A percentile compares a stretch with the other conserved stretches of the same genome.
Conservation (phyloP, 2,113 vertebrate species). For the Actinemys pallida region DNA sequence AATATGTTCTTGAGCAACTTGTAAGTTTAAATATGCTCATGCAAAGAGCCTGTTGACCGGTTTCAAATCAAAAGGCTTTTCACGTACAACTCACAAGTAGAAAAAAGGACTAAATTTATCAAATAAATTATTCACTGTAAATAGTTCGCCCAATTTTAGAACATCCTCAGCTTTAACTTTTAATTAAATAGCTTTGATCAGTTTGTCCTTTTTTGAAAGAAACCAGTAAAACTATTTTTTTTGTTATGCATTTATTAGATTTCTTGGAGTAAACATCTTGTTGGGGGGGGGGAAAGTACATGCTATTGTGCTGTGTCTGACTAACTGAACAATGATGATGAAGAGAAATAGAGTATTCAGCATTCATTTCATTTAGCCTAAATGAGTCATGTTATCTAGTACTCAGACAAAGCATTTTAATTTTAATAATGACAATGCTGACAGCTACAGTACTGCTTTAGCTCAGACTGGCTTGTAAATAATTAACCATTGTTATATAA, state of each 20-base stretch:
- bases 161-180: neutral
- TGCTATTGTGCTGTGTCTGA: slow-evolving; percentile 45
- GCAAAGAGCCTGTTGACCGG: neutral
- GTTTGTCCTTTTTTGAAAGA: neutral
- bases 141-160: neutral
- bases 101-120: neutral
- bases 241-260: neutral
- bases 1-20: neutral
- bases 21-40: neutral
- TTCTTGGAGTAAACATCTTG: slow-evolving; percentile 27
- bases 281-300: neutral
- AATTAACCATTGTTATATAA: slow-evolving; percentile 66
- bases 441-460: slow-evolving; percentile 53
- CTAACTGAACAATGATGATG: neutral
- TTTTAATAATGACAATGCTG: slow-evolving; percentile 53
- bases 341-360: slow-evolving; percentile 49
- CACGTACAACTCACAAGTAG: neutral
- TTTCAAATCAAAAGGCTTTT: neutral
- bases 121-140: neutral
- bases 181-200: neutral
- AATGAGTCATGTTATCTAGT: slow-evolving; percentile 60
- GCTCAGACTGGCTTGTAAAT: slow-evolving; percentile 70
- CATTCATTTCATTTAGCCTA: slow-evolving; percentile 58
- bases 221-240: slow-evolving; percentile 38
- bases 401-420: slow-evolving; percentile 59